phyloP scores from a whole-genome alignment of 2,797 vertebrate species.

The Orestias chungarensis region DNA sequence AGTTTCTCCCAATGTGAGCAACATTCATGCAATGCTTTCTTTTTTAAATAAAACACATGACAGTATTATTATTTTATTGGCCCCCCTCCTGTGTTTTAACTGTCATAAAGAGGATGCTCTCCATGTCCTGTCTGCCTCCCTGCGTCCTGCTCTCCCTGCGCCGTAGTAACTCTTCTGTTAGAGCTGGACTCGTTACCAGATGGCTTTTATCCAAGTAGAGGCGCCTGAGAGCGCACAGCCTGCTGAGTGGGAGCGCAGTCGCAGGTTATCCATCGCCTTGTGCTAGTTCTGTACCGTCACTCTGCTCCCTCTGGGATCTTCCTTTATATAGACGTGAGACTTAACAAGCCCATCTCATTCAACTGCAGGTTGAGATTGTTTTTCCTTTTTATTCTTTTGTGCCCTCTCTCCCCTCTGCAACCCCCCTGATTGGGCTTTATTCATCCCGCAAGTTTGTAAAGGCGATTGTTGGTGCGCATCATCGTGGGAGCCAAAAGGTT shows the following conservation, averaged over 20 bases:
- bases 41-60: not conserved
- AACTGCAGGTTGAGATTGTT: slow-evolving; percentile 63
- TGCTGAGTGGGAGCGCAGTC: slow-evolving; percentile 80
- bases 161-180: slow-evolving; percentile 53
- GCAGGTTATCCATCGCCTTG: slow-evolving; percentile 77
- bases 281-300: slow-evolving; percentile 65
- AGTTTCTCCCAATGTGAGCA: not conserved
- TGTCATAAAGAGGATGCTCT: not conserved
- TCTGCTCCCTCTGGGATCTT: slow-evolving; percentile 69
- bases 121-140: slow-evolving; percentile 4
- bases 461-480: slow-evolving; percentile 70
- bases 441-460: slow-evolving; percentile 65
- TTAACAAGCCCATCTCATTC: slow-evolving; percentile 55
- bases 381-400: slow-evolving; percentile 35
- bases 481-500: slow-evolving; percentile 72
- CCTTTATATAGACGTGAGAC: slow-evolving; percentile 63
- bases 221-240: slow-evolving; percentile 81
- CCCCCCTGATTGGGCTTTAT: slow-evolving; percentile 62
- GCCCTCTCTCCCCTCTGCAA: slow-evolving; percentile 41
- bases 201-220: slow-evolving; percentile 80
- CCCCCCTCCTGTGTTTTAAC: not conserved
- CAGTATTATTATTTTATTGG: not conserved
- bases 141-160: slow-evolving; percentile 30
- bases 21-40: not conserved
- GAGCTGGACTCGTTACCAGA: slow-evolving; percentile 64